These are phyloP conservation scores for Tringa solitaria DNA, from an alignment of 2,113 vertebrate genomes.

Conservation along the genomic window DNA sequence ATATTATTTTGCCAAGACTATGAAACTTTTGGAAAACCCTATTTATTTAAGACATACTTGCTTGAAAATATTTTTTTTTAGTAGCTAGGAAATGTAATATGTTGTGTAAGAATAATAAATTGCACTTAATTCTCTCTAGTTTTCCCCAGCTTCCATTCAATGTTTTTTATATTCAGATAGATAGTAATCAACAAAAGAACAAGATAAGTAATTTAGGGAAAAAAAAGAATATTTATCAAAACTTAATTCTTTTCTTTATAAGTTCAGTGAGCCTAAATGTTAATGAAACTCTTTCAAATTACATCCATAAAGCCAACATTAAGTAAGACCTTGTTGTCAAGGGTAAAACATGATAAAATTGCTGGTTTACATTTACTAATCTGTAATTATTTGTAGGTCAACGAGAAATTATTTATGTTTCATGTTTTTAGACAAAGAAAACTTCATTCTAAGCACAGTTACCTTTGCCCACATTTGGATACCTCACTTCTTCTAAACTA, in stretches of 20 bases:
- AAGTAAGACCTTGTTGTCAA: constrained; percentile 58
- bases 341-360: constrained; percentile 34
- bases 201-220: background rate
- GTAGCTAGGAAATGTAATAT: background rate
- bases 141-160: background rate
- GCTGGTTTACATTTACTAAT: constrained; percentile 41
- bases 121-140: background rate
- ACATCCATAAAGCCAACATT: constrained; percentile 19
- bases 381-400: constrained; percentile 22
- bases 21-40: background rate
- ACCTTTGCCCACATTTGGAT: background rate
- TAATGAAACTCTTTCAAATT: constrained; percentile 66
- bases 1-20: background rate
- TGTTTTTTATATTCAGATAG: background rate
- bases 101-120: background rate
- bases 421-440: constrained; percentile 17
- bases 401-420: constrained; percentile 5
- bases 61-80: background rate
- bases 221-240: constrained; percentile 51
- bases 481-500: background rate
- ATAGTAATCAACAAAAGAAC: constrained; percentile 14
- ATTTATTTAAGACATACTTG: background rate
- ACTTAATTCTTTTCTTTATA: constrained; percentile 16
- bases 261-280: constrained; percentile 49
- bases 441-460: constrained; percentile 19